These are phyloP conservation scores for Torymus tubicola DNA, from an alignment of 2,888 invertebrate genomes.

Conservation along the genomic window DNA sequence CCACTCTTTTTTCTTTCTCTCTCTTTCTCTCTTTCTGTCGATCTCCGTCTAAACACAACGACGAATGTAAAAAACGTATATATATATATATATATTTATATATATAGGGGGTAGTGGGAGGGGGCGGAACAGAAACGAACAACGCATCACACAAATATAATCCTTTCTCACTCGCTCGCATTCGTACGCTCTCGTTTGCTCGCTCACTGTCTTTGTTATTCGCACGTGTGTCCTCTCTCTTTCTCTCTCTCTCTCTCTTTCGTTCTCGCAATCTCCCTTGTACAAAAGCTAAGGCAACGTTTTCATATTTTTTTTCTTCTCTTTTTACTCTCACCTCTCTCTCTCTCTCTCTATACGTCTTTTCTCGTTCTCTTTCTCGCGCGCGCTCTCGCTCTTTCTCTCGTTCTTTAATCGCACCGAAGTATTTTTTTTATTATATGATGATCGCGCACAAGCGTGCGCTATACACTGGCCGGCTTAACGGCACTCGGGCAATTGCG, in stretches of 20 bases:
- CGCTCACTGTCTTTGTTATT: too few relatives aligned
- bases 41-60: background rate
- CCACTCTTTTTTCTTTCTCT: slow-evolving; percentile 5
- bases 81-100: too few relatives aligned
- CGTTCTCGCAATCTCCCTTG: slow-evolving; percentile 61
- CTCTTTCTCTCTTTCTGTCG: slow-evolving; percentile 2
- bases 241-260: slow-evolving; percentile 36
- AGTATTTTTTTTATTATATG: background rate
- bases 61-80: too few relatives aligned
- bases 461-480: slow-evolving; percentile 17
- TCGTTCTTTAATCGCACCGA: background rate
- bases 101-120: too few relatives aligned
- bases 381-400: background rate
- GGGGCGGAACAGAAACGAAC: too few relatives aligned
- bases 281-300: slow-evolving; percentile 73
- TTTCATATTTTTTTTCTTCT: slow-evolving; percentile 59
- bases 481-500: background rate
- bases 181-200: too few relatives aligned
- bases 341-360: slow-evolving; percentile 5
- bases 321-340: slow-evolving; percentile 20
- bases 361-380: slow-evolving; percentile 1
- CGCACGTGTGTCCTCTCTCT: background rate
- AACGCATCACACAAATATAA: too few relatives aligned
- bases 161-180: background rate
- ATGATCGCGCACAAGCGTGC: background rate